Evolutionary conservation across 1,140 invertebrate genomes (phyloP), one percentile per base, ranked within the genome.

Genomic region (Stegodyphus dumicola): DNA sequence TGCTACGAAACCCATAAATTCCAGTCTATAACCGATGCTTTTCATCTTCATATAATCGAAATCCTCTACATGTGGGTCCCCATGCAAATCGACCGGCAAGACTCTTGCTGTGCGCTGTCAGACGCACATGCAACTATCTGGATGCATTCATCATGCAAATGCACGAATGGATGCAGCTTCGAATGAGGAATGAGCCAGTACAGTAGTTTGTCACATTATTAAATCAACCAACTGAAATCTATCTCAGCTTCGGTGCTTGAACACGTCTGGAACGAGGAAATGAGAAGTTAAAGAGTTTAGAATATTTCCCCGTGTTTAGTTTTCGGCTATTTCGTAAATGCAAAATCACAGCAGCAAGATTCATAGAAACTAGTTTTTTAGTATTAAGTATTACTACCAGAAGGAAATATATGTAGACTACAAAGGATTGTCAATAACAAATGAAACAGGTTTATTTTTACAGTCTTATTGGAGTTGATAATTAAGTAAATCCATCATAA

Each of bases 1-100:
- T 52, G 17, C 75, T 51, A 33, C 33, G 60, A 49, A 49, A 65
- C 51, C 52, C 73, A 52, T 53, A 54, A 75, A n/a, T 53, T n/a
- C 13, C 60, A 33, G 18, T 51, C 18, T 60, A 48, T 77, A 77
- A 77, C 51, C 48, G 75, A 60, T 49, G 66, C 66, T 60, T 10
- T 52, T 52, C 53, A 73, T 53, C 70, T 52, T 53, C 60, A 77
- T 56, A 75, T 66, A 66, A 65, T 77, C 75, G 75, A 77, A 77
- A 9, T 52, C 52, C 70, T 52, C 33, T 33, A 33, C 33, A 33
- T 33, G 33, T 33, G 70, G 51, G 70, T 73, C 53, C 18, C n/a
- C 49, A 60, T 75, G 52, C 73, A 54, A 75, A 75, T 56, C 49
- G 33, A 33, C 33, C 33, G 33, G 33, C 15, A 53, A 11, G 73